Base-by-base conservation (phyloP, 2,888 invertebrate species). In the Dynastes hyllus region DNA sequence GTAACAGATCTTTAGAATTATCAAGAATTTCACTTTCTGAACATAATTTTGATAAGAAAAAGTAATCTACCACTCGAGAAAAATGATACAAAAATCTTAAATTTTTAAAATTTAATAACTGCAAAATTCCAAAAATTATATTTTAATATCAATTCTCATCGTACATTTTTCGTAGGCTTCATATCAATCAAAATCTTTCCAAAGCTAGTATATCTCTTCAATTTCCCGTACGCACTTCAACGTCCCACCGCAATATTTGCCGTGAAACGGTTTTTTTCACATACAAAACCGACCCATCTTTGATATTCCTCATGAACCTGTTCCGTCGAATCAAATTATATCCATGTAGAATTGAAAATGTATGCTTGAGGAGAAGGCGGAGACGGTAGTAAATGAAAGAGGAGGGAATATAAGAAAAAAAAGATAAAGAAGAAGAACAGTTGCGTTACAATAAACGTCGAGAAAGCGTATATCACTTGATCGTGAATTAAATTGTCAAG, bases 401-500 rank as follows among this genome's bases (percentile, higher is more conserved):
- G 22, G 16, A 58, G 16, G 55, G n/a, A 40, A 50, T 8, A 45
- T 8, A 6, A 45, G 22, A 58, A 58, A 5, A 58, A 22, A 16
- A 58, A 58, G 55, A 58, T 22, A 22, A 22, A 58, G 55, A 8
- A 58, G 55, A 67, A 29, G 58, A 50, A 27, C 61, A 75, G 51
- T 45, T 45, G 45, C 69, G 58, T 63, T 61, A 75, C 61, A 75
- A 75, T 75, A 75, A 75, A 75, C 73, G 73, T 75, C 63, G 50
- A n/a, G 61, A 32, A 75, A 45, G 63, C 73, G 61, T 75, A 75
- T 75, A 75, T 75, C 73, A 75, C 73, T 75, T 63, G 73, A 63
- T 75, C 78, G 78, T 73, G 79, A 79, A 79, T 79, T 79, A 79
- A 79, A 79, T 71, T 77, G 77, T 77, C 76, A 79, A 79, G 76